Evolutionary conservation across 2,888 invertebrate genomes (phyloP).

Genomic region (Agrenia bidenticulata): DNA sequence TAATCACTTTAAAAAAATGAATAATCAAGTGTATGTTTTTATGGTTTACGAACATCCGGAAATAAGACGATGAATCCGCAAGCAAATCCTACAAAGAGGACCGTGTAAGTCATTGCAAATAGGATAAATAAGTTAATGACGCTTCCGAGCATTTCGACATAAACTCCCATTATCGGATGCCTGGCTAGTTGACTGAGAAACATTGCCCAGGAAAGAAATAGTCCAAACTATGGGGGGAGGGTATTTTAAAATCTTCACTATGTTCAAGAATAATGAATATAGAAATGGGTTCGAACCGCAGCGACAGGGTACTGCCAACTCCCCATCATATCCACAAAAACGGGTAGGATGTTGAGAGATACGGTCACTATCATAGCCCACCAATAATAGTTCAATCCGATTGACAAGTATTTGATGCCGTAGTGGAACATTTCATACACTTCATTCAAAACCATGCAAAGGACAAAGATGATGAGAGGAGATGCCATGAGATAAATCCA

Average conservation of each 20-base stretch:
- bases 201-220: slow-evolving; percentile 78
- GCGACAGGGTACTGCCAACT: slow-evolving; percentile 35
- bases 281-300: slow-evolving; percentile 13
- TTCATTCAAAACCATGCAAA: slow-evolving; percentile 26
- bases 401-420: slow-evolving; percentile 14
- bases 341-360: slow-evolving; percentile 24
- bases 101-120: slow-evolving; percentile 76
- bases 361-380: slow-evolving; percentile 25
- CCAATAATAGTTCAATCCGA: slow-evolving; percentile 27
- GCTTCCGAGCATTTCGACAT: slow-evolving; percentile 85
- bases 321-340: background rate
- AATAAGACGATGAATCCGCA: slow-evolving; percentile 79
- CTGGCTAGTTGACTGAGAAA: slow-evolving; percentile 84
- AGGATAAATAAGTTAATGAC: slow-evolving; percentile 56
- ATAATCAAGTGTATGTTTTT: background rate
- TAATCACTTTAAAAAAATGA: background rate
- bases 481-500: slow-evolving; percentile 10
- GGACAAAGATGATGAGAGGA: background rate
- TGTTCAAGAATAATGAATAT: too few species aligned
- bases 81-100: slow-evolving; percentile 76
- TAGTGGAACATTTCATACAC: slow-evolving; percentile 61
- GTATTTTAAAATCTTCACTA: too few species aligned
- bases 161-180: slow-evolving; percentile 80
- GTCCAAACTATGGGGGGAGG: slow-evolving; percentile 58
- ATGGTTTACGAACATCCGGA: slow-evolving; percentile 55